Conservation (phyloP, 1,140 invertebrate genomes). For the Heterodera schachtii region DNA sequence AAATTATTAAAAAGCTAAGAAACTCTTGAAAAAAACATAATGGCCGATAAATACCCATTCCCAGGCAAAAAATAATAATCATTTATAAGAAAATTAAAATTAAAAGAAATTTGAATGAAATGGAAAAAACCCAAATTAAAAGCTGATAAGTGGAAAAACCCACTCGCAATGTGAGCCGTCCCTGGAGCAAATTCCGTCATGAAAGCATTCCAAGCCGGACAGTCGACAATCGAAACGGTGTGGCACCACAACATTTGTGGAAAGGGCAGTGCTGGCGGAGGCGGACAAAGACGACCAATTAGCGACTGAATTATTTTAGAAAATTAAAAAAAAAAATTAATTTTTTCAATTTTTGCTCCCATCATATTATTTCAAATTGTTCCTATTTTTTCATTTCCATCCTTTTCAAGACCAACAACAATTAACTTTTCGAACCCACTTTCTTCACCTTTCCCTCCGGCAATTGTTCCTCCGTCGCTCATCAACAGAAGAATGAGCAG, state of each 20-base stretch:
- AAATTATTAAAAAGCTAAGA: too few species aligned
- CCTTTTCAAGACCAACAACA: neutral
- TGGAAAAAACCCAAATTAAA: neutral
- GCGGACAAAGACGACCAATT: neutral
- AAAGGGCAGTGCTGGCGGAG: neutral
- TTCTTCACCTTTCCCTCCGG: neutral
- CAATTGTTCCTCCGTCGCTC: neutral
- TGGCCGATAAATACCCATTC: neutral
- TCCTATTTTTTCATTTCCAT: neutral
- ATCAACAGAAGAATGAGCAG: neutral
- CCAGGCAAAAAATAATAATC: neutral
- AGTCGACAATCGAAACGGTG: slow-evolving; percentile 9
- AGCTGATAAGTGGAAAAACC: neutral
- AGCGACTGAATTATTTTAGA: neutral
- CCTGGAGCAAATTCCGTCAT: slow-evolving; percentile 19
- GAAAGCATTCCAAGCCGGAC: slow-evolving; percentile 12
- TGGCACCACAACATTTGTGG: neutral
- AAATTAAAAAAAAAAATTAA: neutral
- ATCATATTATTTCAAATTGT: neutral
- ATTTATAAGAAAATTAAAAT: neutral
- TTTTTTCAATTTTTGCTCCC: neutral
- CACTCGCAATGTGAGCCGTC: slow-evolving; percentile 23
- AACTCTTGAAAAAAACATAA: too few species aligned
- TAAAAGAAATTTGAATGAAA: neutral
- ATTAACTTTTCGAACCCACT: neutral